Evolutionary conservation across 2,797 vertebrate genomes (phyloP).

Genomic region (Clamator glandarius): DNA sequence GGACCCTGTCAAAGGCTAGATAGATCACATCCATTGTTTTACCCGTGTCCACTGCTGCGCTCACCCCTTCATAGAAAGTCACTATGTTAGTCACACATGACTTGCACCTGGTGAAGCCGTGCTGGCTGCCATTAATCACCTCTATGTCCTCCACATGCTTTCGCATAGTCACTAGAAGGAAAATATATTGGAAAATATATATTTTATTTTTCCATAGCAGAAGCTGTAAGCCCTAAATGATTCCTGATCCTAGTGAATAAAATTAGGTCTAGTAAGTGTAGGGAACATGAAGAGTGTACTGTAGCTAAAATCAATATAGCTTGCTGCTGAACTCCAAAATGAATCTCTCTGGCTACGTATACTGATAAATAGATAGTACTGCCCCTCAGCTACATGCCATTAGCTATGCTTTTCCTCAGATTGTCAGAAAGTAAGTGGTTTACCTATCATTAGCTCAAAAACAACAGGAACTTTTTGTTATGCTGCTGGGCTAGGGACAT

Average conservation of each 20-base stretch:
- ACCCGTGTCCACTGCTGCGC: no score
- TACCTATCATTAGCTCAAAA: conserved; percentile 16
- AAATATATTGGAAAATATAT: not conserved
- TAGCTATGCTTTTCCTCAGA: not conserved
- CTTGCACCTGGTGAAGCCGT: no score
- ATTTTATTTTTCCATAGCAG: conserved; percentile 8
- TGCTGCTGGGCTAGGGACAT: not conserved
- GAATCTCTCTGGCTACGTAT: not conserved
- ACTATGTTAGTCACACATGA: no score
- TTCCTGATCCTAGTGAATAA: not conserved
- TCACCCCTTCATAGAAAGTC: no score
- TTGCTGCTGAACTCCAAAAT: conserved; percentile 20
- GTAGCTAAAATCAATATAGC: conserved; percentile 62
- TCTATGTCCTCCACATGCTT: no score
- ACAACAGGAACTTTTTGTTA: not conserved
- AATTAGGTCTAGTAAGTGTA: conserved; percentile 22
- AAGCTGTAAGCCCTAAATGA: conserved; percentile 50
- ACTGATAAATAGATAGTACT: not conserved
- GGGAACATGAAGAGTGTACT: conserved; percentile 33
- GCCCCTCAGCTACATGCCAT: not conserved
- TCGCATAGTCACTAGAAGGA: no score
- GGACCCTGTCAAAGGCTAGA: no score
- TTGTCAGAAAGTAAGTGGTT: not conserved
- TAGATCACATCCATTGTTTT: no score
- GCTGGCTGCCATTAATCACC: no score